These are phyloP conservation scores for Astreopora myriophthalma DNA, from an alignment of 64 coral and sea anemone genomes.

Conservation along the genomic window DNA sequence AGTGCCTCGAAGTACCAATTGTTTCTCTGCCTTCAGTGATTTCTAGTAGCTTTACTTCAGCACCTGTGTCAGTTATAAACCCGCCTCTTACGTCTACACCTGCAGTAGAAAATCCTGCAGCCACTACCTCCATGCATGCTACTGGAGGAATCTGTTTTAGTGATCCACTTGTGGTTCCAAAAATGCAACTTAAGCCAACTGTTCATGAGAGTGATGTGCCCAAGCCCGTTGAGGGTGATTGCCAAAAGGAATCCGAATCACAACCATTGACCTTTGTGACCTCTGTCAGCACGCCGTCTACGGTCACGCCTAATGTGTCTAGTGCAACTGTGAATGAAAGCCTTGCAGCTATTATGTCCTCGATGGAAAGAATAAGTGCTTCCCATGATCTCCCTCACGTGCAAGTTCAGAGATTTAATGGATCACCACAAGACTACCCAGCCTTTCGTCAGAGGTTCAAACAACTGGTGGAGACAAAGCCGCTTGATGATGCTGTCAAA, in stretches of 20 bases:
- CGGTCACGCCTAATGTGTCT: neutral
- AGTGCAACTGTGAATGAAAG: conserved; percentile 2
- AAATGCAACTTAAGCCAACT: neutral
- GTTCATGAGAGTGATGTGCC: neutral
- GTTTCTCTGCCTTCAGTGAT: neutral
- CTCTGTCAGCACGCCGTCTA: neutral
- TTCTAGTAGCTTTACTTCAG: neutral
- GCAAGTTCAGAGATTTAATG: conserved; percentile 33
- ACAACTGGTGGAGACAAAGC: no score
- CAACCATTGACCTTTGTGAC: neutral
- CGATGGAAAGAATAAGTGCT: conserved; percentile 33
- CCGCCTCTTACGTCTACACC: neutral
- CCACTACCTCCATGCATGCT: neutral
- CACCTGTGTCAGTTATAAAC: neutral
- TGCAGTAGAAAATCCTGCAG: neutral
- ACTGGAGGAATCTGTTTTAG: neutral
- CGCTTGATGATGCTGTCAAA: no score
- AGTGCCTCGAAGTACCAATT: neutral
- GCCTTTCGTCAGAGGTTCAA: no score
- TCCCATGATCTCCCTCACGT: no score
- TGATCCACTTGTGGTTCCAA: neutral
- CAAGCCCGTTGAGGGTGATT: neutral
- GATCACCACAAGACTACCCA: conserved; percentile 62
- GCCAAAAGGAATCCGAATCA: neutral
- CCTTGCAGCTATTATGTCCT: neutral